These are phyloP conservation scores for Aquatica leii DNA, from an alignment of 2,888 invertebrate species.

Conservation along the genomic window DNA sequence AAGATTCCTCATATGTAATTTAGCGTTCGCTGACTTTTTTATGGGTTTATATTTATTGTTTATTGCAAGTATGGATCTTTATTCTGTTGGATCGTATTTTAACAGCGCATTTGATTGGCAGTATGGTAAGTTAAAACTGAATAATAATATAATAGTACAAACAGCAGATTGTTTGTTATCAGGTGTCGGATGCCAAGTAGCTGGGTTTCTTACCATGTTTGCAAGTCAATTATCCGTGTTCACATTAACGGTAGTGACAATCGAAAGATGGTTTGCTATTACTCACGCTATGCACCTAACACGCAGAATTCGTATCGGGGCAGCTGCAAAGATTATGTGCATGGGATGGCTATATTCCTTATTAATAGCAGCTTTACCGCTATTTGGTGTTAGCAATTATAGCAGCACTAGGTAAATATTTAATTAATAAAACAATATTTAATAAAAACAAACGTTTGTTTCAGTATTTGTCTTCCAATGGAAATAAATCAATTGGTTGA, in stretches of 20 bases:
- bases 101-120: constrained; percentile 94
- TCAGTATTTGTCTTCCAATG: constrained; percentile 88
- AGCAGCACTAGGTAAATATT: constrained; percentile 75
- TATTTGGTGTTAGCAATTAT: constrained; percentile 86
- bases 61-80: constrained; percentile 83
- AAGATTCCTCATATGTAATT: constrained; percentile 79
- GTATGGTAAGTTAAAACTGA: constrained; percentile 63
- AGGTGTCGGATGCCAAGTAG: constrained; percentile 82
- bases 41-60: constrained; percentile 86
- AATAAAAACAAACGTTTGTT: constrained; percentile 42
- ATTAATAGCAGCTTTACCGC: constrained; percentile 79
- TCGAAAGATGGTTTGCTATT: constrained; percentile 87
- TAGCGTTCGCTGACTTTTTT: constrained; percentile 88
- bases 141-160: too few species aligned
- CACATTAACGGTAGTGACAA: constrained; percentile 84
- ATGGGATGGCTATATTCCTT: constrained; percentile 82
- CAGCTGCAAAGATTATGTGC: constrained; percentile 79
- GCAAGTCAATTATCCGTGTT: constrained; percentile 88
- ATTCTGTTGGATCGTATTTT: constrained; percentile 87
- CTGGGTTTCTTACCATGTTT: constrained; percentile 89
- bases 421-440: not conserved
- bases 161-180: too few species aligned
- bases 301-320: constrained; percentile 75
- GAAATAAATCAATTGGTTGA: constrained; percentile 76
- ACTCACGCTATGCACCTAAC: constrained; percentile 85